Evolutionary conservation across 2,888 invertebrate species (phyloP).

Genomic region (Choristoneura rosaceana): DNA sequence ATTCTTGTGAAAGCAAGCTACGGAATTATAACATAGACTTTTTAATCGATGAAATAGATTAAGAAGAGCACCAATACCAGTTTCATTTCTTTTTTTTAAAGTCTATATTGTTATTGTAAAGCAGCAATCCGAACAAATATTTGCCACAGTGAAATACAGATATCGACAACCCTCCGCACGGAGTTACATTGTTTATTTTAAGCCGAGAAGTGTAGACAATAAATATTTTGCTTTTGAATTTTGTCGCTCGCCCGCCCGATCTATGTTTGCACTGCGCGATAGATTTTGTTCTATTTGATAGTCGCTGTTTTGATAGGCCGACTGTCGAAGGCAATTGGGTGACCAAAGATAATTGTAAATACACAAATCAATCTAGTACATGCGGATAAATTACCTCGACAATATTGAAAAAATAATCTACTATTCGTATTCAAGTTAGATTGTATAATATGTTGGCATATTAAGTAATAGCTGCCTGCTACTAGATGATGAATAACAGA

Average conservation of each 20-base stretch:
- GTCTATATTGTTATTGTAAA: slow-evolving; percentile 13
- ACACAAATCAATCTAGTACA: not conserved
- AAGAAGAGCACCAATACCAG: too few species aligned
- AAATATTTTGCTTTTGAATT: slow-evolving; percentile 75
- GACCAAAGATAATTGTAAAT: not conserved
- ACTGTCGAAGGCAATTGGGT: not conserved
- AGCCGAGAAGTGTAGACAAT: slow-evolving; percentile 62
- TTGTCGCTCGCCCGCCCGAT: slow-evolving; percentile 50
- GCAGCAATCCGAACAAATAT: slow-evolving; percentile 22
- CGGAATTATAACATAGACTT: too few species aligned
- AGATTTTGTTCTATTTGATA: slow-evolving; percentile 69
- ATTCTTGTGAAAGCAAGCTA: too few species aligned
- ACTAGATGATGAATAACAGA: too few species aligned
- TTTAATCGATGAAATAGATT: too few species aligned
- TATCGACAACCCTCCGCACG: slow-evolving; percentile 25
- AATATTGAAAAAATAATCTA: too few species aligned
- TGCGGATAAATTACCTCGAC: not conserved
- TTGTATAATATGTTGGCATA: too few species aligned
- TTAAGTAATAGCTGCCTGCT: too few species aligned
- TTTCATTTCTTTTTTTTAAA: too few species aligned
- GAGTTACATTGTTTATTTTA: slow-evolving; percentile 57
- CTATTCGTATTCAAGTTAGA: too few species aligned
- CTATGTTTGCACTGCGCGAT: slow-evolving; percentile 60
- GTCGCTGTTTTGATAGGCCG: slow-evolving; percentile 48
- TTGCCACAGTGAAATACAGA: slow-evolving; percentile 21